Conservation (phyloP, 1,140 invertebrate species). For the Spodoptera frugiperda region DNA sequence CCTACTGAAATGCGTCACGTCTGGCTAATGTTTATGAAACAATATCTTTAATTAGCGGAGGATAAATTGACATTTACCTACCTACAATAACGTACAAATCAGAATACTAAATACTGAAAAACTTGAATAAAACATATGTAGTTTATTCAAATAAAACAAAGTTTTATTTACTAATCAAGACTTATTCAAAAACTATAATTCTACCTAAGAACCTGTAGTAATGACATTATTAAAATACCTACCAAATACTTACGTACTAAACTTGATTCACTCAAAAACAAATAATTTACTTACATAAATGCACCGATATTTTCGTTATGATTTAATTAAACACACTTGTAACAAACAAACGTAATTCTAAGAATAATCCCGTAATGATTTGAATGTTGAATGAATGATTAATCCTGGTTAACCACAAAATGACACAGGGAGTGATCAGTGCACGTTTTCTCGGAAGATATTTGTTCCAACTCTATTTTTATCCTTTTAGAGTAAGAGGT, state of each 20-base stretch:
- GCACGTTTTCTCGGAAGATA: constrained; percentile 28
- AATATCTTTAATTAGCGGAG: constrained; percentile 19
- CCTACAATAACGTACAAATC: background rate
- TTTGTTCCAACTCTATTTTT: constrained; percentile 37
- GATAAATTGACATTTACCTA: background rate
- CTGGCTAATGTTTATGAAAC: constrained; percentile 24
- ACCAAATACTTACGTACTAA: background rate
- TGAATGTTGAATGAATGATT: constrained; percentile 56
- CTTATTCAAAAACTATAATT: too few relatives aligned
- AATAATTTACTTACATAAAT: background rate
- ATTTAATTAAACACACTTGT: background rate
- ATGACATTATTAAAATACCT: too few relatives aligned
- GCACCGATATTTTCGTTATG: background rate
- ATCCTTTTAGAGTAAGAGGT: background rate
- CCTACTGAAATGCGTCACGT: constrained; percentile 26
- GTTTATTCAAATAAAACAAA: too few relatives aligned
- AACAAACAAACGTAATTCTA: constrained; percentile 45
- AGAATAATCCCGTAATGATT: constrained; percentile 53
- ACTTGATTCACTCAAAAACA: background rate
- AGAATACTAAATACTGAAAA: too few relatives aligned
- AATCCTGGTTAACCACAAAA: constrained; percentile 64
- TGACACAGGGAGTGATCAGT: constrained; percentile 28
- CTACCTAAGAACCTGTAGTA: too few relatives aligned
- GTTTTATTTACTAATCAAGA: too few relatives aligned
- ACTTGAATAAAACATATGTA: too few relatives aligned